These are phyloP conservation scores for Hymenopus coronatus DNA, from an alignment of 2,888 invertebrate genomes.

Conservation along the genomic window DNA sequence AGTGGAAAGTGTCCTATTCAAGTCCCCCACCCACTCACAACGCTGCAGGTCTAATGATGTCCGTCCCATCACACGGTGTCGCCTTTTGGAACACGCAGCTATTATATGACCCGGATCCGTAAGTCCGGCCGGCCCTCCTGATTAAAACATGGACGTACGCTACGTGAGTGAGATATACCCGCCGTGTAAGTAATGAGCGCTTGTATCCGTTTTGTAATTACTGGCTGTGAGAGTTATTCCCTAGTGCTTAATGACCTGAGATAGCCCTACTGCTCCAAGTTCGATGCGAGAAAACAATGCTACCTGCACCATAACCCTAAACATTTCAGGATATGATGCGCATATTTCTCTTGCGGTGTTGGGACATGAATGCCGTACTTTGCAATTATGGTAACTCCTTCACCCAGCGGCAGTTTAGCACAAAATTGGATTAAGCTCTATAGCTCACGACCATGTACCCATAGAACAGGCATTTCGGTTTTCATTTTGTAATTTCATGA, in stretches of 20 bases:
- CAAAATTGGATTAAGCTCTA: background rate
- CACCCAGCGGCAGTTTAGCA: background rate
- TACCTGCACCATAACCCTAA: background rate
- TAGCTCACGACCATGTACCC: background rate
- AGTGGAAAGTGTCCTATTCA: background rate
- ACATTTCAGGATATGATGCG: background rate
- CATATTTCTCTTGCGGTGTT: background rate
- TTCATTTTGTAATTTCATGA: background rate
- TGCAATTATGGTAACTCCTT: background rate
- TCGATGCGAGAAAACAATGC: background rate
- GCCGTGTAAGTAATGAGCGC: background rate
- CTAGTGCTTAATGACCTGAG: background rate
- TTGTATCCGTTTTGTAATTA: background rate
- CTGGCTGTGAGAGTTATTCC: background rate
- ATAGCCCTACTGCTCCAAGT: background rate
- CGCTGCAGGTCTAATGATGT: background rate
- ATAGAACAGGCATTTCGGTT: background rate
- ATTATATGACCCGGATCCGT: background rate
- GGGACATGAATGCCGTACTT: background rate
- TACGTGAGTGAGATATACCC: background rate
- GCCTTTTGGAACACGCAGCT: background rate
- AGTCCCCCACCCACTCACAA: background rate
- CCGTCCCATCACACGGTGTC: background rate
- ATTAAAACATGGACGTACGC: background rate
- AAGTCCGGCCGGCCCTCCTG: background rate